These are phyloP conservation scores for Rhinella marina DNA, from an alignment of 2,797 vertebrate genomes.

Conservation along the genomic window DNA sequence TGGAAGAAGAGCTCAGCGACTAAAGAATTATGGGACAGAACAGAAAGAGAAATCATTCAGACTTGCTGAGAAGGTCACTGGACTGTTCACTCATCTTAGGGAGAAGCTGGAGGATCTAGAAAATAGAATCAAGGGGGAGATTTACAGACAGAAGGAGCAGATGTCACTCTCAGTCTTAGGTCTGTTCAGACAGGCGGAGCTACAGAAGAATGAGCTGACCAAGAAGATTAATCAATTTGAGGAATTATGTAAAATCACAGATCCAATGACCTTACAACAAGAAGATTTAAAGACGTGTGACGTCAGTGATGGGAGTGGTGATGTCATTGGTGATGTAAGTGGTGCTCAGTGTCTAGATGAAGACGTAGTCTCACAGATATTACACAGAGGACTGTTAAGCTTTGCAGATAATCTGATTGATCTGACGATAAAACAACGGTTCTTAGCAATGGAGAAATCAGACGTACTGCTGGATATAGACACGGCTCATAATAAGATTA, in stretches of 20 bases:
- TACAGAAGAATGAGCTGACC: not conserved
- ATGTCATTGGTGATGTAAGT: not conserved
- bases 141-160: not conserved
- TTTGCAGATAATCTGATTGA: not conserved
- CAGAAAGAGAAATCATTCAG: not conserved
- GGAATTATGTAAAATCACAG: not conserved
- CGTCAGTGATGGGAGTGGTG: too few relatives aligned
- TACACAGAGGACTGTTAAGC: not conserved
- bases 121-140: not conserved
- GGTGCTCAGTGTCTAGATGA: not conserved
- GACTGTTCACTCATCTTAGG: slow-evolving; percentile 5
- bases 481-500: too few relatives aligned
- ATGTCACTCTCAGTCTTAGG: not conserved
- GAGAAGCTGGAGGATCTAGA: not conserved
- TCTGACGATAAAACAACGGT: not conserved
- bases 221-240: not conserved
- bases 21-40: not conserved
- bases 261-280: not conserved
- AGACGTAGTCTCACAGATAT: not conserved
- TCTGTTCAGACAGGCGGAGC: not conserved
- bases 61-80: not conserved
- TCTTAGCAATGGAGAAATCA: not conserved
- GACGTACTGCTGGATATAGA: too few relatives aligned
- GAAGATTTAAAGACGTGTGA: not conserved
- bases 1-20: not conserved